A percentile compares a stretch with the other conserved stretches of the same genome.
Evolutionary conservation across 2,888 invertebrate species (phyloP).

Genomic region (Phyllotreta striolata): DNA sequence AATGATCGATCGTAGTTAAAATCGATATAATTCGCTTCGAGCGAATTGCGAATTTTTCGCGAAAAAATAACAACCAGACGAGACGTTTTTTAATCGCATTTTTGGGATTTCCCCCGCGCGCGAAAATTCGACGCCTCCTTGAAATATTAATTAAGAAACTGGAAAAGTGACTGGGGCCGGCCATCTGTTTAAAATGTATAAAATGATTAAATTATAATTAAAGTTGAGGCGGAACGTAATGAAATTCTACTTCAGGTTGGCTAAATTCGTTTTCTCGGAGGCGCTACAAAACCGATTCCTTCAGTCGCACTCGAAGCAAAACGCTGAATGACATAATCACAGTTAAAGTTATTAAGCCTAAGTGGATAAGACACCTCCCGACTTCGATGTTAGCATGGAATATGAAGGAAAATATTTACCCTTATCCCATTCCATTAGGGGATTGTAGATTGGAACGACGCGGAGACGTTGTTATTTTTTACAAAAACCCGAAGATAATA

Average conservation of each 20-base stretch:
- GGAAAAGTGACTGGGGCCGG: conserved; percentile 31
- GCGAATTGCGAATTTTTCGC: no score
- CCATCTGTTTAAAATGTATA: conserved; percentile 50
- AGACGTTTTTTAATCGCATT: conserved; percentile 1
- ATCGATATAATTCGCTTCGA: no score
- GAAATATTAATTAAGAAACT: conserved; percentile 12
- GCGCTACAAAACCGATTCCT: conserved; percentile 31
- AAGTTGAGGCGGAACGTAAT: conserved; percentile 46
- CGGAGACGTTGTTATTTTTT: no score
- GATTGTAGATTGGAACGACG: neutral
- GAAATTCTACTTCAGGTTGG: conserved; percentile 50
- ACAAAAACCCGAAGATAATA: no score
- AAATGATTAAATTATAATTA: conserved; percentile 53
- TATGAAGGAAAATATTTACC: conserved; percentile 28
- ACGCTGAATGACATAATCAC: conserved; percentile 40
- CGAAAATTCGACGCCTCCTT: neutral
- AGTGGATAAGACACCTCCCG: conserved; percentile 38
- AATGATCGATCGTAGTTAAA: no score
- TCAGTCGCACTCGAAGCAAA: conserved; percentile 33
- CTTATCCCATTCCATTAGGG: conserved; percentile 25
- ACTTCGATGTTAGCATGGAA: conserved; percentile 20
- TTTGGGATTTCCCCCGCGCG: conserved; percentile 1
- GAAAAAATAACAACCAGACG: no score
- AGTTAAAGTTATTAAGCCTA: conserved; percentile 41
- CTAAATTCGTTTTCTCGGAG: conserved; percentile 39